Percentiles rank a stretch among this genome's conserved stretches.
Evolutionary conservation across 2,797 vertebrate species (phyloP).

Genomic region (Rhinoraja longicauda): DNA sequence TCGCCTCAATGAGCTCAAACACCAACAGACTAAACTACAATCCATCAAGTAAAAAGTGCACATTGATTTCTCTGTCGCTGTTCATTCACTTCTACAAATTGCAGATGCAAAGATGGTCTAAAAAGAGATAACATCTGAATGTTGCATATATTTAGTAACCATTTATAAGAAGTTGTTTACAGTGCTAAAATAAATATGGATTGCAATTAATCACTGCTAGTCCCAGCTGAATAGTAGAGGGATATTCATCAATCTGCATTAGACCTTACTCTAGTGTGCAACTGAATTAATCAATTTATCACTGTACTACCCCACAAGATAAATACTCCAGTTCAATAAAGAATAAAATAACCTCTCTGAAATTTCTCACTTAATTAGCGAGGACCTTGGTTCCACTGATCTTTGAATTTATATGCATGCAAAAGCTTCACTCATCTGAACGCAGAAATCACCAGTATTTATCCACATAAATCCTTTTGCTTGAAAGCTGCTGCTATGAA

Average conservation of each 20-base stretch:
- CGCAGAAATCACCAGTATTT: background rate
- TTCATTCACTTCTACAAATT: slow-evolving; percentile 33
- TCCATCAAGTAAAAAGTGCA: slow-evolving; percentile 19
- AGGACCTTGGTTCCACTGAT: background rate
- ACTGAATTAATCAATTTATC: slow-evolving; percentile 30
- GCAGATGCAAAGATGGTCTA: background rate
- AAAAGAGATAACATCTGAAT: slow-evolving; percentile 32
- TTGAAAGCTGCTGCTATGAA: background rate
- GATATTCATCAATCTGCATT: slow-evolving; percentile 13
- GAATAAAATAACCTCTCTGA: slow-evolving; percentile 28
- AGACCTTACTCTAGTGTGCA: background rate
- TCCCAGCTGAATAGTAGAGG: background rate
- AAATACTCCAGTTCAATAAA: slow-evolving; percentile 22
- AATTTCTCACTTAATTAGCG: slow-evolving; percentile 26
- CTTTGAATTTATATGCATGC: background rate
- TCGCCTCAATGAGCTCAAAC: background rate
- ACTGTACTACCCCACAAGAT: background rate
- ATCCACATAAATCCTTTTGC: background rate
- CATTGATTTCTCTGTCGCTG: slow-evolving; percentile 31
- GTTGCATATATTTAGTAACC: slow-evolving; percentile 26
- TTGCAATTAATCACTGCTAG: slow-evolving; percentile 24
- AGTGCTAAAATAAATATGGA: slow-evolving; percentile 35
- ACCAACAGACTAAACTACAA: slow-evolving; percentile 5
- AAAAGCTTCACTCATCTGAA: background rate
- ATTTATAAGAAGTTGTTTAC: slow-evolving; percentile 34